Conservation (phyloP, 2,888 invertebrate species). For the Drosophila prostipennis region DNA sequence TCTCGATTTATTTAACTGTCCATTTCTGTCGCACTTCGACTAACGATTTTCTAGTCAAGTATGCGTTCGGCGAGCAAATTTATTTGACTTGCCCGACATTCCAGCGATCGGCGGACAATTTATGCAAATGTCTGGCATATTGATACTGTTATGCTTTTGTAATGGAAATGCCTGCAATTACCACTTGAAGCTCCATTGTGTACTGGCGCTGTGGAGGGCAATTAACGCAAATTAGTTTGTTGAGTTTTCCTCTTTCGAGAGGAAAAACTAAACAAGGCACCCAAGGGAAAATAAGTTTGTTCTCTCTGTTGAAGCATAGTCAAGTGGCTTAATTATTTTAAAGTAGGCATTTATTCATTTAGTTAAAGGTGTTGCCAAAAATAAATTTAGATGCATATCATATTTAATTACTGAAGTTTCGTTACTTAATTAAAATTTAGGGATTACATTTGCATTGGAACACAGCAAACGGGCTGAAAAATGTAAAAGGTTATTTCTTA, state of each 20-base stretch:
- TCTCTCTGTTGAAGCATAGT: not conserved
- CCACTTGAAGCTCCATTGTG: conserved; percentile 52
- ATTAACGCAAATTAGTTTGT: conserved; percentile 50
- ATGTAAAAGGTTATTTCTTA: not conserved
- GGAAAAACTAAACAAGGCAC: conserved; percentile 21
- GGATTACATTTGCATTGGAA: not conserved
- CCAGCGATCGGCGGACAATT: conserved; percentile 40
- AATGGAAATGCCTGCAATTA: conserved; percentile 51
- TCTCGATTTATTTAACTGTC: conserved; percentile 75
- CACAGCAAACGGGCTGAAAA: too few relatives aligned
- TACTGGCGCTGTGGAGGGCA: conserved; percentile 28
- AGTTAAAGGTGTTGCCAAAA: not conserved
- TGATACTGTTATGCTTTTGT: conserved; percentile 49
- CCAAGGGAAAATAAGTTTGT: conserved; percentile 14
- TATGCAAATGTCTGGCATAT: conserved; percentile 45
- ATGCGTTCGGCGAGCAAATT: conserved; percentile 56
- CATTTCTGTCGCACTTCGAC: conserved; percentile 71
- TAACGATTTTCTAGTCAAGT: conserved; percentile 70
- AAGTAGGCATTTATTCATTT: conserved; percentile 1
- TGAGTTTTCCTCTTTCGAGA: conserved; percentile 5
- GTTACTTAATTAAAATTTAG: not conserved
- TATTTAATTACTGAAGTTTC: not conserved
- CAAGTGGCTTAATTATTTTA: conserved; percentile 31
- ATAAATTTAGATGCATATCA: not conserved
- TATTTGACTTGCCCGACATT: conserved; percentile 63